Conservation (phyloP, 2,888 invertebrate genomes). For the Phymatocera aterrima region DNA sequence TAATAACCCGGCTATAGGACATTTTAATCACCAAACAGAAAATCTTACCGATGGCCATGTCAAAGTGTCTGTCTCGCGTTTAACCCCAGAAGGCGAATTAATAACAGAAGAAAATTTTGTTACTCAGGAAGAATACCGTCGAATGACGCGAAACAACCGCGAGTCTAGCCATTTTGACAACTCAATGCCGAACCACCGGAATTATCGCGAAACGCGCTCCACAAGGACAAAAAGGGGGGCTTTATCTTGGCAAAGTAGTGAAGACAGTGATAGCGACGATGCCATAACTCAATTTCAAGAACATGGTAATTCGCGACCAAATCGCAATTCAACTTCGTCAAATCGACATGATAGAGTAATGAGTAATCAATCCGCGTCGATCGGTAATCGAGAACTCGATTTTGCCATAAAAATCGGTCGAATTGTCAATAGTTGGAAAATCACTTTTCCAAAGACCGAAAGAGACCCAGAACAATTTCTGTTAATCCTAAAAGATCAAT, state of each 20-base stretch:
- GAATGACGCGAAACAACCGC: neutral
- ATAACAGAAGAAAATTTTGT: neutral
- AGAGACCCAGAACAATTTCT: conserved; percentile 50
- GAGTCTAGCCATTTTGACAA: neutral
- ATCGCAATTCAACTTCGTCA: neutral
- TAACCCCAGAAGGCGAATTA: neutral
- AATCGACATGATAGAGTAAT: neutral
- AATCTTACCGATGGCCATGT: neutral
- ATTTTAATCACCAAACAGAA: neutral
- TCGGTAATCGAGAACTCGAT: conserved; percentile 35
- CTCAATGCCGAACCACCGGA: neutral
- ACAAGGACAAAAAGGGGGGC: conserved; percentile 12
- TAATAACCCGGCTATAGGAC: neutral
- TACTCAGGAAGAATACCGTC: neutral
- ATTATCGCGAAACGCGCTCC: neutral
- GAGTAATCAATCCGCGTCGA: neutral
- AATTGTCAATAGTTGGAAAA: conserved; percentile 47
- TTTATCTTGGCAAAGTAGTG: conserved; percentile 28
- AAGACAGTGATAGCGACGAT: conserved; percentile 42
- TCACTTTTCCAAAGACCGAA: conserved; percentile 46
- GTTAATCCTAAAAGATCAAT: conserved; percentile 48
- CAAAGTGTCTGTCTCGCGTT: neutral
- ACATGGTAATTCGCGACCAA: neutral
- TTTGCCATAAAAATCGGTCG: conserved; percentile 44
- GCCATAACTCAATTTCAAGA: neutral